Evolutionary conservation across 1,140 invertebrate genomes (phyloP).

Genomic region (Zaprionus ornatus): DNA sequence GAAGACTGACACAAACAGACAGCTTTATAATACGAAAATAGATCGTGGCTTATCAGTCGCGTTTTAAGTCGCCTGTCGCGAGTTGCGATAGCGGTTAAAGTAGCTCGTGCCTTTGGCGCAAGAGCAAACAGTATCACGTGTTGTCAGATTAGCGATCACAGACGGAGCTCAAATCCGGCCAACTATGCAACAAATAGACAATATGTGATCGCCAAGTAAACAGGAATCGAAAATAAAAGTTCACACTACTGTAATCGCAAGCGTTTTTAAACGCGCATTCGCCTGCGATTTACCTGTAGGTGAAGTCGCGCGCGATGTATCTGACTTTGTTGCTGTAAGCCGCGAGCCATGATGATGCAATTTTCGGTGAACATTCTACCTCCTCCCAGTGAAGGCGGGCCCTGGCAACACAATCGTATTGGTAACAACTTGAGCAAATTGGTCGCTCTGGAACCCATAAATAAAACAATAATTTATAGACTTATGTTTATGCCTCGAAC

Average conservation of each 20-base stretch:
- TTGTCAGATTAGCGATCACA: constrained; percentile 24
- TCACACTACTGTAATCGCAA: neutral
- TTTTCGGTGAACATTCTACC: neutral
- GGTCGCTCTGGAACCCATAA: constrained; percentile 46
- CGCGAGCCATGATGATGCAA: constrained; percentile 60
- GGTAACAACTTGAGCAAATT: constrained; percentile 44
- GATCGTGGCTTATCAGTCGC: constrained; percentile 40
- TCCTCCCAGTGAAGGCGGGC: constrained; percentile 12
- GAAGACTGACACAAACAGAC: neutral
- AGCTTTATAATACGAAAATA: constrained; percentile 9
- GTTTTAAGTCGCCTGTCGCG: constrained; percentile 22
- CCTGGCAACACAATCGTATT: constrained; percentile 37
- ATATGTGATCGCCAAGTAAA: neutral
- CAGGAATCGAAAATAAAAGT: neutral
- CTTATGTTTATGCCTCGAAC: neutral
- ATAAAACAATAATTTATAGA: constrained; percentile 24
- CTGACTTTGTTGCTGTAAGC: neutral
- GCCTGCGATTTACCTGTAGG: constrained; percentile 16
- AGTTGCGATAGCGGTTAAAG: constrained; percentile 29
- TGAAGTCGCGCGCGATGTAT: constrained; percentile 4
- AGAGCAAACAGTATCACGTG: constrained; percentile 70
- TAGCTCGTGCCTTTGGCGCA: constrained; percentile 43
- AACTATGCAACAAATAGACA: neutral
- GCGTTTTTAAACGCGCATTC: constrained; percentile 39
- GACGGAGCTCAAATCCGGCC: constrained; percentile 7